These are phyloP conservation scores for Netelia melanura DNA, from an alignment of 2,888 invertebrate genomes.

Conservation along the genomic window DNA sequence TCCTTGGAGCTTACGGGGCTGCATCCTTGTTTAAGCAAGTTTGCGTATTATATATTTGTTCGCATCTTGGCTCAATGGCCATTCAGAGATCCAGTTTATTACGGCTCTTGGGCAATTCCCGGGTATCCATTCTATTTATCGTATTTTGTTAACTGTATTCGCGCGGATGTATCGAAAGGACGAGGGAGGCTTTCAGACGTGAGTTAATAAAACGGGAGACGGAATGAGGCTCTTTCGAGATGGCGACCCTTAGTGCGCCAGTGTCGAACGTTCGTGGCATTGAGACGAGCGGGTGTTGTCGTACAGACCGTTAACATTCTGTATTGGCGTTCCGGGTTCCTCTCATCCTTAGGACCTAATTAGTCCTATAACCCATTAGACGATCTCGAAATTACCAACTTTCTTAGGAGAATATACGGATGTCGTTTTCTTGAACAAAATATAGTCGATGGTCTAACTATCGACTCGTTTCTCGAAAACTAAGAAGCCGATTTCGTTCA, in stretches of 20 bases:
- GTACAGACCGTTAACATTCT: slow-evolving; percentile 43
- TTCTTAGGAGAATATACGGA: neutral
- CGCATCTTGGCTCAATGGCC: slow-evolving; percentile 29
- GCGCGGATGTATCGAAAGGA: neutral
- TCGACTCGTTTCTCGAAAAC: too few relatives aligned
- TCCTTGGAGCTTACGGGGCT: neutral
- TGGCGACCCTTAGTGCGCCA: slow-evolving; percentile 39
- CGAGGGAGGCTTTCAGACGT: slow-evolving; percentile 32
- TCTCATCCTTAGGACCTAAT: slow-evolving; percentile 2
- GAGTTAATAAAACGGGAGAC: slow-evolving; percentile 56
- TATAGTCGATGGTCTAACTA: too few relatives aligned
- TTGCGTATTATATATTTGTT: slow-evolving; percentile 10
- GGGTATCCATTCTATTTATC: slow-evolving; percentile 13
- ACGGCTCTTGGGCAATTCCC: slow-evolving; percentile 46
- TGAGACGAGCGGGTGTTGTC: slow-evolving; percentile 19
- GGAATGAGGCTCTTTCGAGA: slow-evolving; percentile 47
- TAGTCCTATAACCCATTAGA: slow-evolving; percentile 40
- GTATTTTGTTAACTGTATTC: slow-evolving; percentile 49
- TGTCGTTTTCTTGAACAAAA: neutral
- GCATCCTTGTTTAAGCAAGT: neutral
- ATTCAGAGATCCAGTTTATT: slow-evolving; percentile 42
- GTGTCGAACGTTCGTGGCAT: slow-evolving; percentile 34
- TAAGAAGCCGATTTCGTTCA: too few relatives aligned
- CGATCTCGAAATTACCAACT: slow-evolving; percentile 5
- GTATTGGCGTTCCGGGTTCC: slow-evolving; percentile 25